Conservation (phyloP, 2,113 vertebrate genomes). For the Corvus hawaiiensis region DNA sequence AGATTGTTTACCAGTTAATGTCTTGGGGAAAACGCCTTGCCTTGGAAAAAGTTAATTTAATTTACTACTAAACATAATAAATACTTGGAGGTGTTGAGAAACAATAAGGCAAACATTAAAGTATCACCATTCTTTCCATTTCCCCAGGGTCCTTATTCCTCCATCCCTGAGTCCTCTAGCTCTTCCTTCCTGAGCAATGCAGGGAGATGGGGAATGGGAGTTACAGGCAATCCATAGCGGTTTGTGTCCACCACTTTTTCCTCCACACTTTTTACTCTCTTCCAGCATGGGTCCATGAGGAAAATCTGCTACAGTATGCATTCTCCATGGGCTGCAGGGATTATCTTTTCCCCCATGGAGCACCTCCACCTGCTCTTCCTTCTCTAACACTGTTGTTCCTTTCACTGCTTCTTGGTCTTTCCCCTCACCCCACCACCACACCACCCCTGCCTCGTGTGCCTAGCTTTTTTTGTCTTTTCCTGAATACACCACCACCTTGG, state of each 20-base stretch:
- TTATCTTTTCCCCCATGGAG: not conserved
- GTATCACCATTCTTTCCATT: not conserved
- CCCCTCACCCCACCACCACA: rapidly evolving
- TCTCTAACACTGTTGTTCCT: not conserved
- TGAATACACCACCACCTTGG: not conserved
- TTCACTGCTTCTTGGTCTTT: not conserved
- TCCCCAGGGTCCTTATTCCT: not conserved
- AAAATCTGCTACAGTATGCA: not conserved
- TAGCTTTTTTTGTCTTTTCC: not conserved
- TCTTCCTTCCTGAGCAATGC: rapidly evolving
- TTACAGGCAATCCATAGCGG: not conserved
- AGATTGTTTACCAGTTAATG: not conserved
- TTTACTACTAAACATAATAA: not conserved
- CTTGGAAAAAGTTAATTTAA: not conserved
- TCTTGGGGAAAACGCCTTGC: not conserved
- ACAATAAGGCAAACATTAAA: not conserved
- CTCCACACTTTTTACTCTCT: not conserved
- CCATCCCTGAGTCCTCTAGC: not conserved
- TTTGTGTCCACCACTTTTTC: not conserved
- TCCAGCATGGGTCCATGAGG: not conserved
- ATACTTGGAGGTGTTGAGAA: not conserved
- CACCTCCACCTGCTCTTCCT: not conserved
- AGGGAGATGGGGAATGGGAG: not conserved
- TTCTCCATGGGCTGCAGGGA: not conserved
- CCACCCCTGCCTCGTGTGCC: not conserved